Evolutionary conservation across 2,888 invertebrate genomes (phyloP), one percentile per base, ranked within the genome.

Genomic region (Brassicogethes aeneus): DNA sequence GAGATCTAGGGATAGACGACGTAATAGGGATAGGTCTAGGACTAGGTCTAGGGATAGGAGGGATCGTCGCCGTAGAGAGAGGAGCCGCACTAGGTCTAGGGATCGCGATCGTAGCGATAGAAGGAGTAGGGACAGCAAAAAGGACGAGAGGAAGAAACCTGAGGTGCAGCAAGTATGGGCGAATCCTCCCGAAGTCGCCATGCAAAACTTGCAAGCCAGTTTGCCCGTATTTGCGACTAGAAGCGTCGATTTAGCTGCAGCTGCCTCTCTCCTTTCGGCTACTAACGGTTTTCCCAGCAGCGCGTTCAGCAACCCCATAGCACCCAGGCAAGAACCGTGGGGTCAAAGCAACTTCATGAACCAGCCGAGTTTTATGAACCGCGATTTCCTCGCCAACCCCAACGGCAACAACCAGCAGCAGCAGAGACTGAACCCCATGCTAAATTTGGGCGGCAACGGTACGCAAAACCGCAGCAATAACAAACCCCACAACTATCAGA

Each of bases 11-110:
- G 59, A 58, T 16, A 49, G 58, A 12, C 61, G 64, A 43, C 50
- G 64, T 44, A 54, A 8, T 3, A 8, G 32, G 12, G 32, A 32
- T 12, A 55, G 71, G 13, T 62, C 63, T 43, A 59, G 70, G 39
- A 67, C 66, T 38, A 59, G 67, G 10, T 67, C 68, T 3, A 56
- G 64, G 37, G 66, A 65, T 38, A 62, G 65, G 17, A 71, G 79
- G 39, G 74, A 81, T 30, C 74, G 80, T 43, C 72, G 80, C 34
- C 75, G 77, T 50, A 66, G 80, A 15, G 76, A 78, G 30, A 60
- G 72, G 48, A 73, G 76, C 32, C 71, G 75, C 44, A 74, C 69
- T 15, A 71, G 76, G 36, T 72, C 74, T 39, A 61, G 76, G 57
- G 59, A 75, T 61, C 62, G 76, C 44, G 64, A 73, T 48, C 51